A percentile compares a stretch with the other conserved stretches of the same genome.
These are phyloP conservation scores for Aplochiton taeniatus DNA, from an alignment of 2,797 vertebrate genomes.

Conservation along the genomic window DNA sequence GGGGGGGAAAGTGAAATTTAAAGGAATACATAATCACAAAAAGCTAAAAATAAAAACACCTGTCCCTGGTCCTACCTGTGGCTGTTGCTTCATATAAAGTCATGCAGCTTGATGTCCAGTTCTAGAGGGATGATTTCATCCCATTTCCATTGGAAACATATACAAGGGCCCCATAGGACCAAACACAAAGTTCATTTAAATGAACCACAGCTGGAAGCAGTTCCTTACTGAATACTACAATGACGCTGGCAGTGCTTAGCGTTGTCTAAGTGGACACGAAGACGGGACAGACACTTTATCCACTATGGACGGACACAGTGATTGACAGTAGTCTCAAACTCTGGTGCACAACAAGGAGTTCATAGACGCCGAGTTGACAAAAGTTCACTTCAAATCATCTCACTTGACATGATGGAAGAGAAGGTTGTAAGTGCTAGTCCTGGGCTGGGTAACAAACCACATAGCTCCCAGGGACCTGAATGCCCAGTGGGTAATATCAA, in stretches of 20 bases:
- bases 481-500: too few relatives aligned
- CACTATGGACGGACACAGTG: too few relatives aligned
- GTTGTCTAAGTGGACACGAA: slow-evolving; percentile 27
- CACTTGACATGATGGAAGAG: too few relatives aligned
- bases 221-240: slow-evolving; percentile 30
- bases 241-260: slow-evolving; percentile 55
- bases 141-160: background rate
- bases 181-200: background rate
- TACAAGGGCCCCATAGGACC: background rate
- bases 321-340: too few relatives aligned
- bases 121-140: background rate
- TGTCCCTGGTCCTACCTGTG: background rate
- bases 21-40: slow-evolving; percentile 29
- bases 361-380: too few relatives aligned
- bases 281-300: background rate
- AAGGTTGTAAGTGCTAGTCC: too few relatives aligned
- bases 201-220: background rate
- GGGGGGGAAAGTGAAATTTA: slow-evolving; percentile 41
- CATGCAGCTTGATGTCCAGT: background rate
- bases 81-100: background rate
- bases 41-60: slow-evolving; percentile 17
- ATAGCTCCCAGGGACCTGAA: too few relatives aligned
- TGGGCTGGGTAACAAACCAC: too few relatives aligned
- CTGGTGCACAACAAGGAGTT: too few relatives aligned
- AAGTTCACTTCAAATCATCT: too few relatives aligned